Evolutionary conservation across 2,888 invertebrate species (phyloP).

Genomic region (Acanthacorydalis orientalis): DNA sequence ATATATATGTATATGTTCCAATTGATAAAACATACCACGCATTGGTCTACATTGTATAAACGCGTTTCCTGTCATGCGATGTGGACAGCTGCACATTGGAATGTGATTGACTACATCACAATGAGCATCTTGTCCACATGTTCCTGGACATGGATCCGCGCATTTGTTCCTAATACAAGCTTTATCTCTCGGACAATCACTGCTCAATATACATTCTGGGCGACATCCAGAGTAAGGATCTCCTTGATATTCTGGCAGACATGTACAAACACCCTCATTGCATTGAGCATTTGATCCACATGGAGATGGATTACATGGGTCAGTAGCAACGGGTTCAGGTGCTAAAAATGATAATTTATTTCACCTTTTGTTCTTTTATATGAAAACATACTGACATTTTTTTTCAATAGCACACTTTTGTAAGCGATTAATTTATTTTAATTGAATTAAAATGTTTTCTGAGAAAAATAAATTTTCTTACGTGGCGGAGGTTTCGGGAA

Average conservation of each 20-base stretch:
- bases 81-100: constrained; percentile 56
- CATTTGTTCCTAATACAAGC: constrained; percentile 62
- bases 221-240: constrained; percentile 63
- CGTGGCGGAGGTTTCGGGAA: constrained; percentile 29
- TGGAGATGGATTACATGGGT: constrained; percentile 35
- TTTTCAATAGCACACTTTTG: no score
- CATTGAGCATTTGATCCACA: constrained; percentile 62
- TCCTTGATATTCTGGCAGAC: constrained; percentile 55
- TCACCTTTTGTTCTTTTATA: neutral
- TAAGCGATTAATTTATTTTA: no score
- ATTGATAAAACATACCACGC: constrained; percentile 28
- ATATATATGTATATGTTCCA: constrained; percentile 11
- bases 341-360: constrained; percentile 1
- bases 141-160: constrained; percentile 58
- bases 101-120: constrained; percentile 64
- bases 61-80: constrained; percentile 58
- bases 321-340: constrained; percentile 21
- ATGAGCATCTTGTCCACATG: constrained; percentile 57
- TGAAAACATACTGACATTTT: no score
- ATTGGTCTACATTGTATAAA: constrained; percentile 36
- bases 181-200: constrained; percentile 50
- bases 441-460: constrained; percentile 4
- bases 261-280: constrained; percentile 48
- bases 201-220: constrained; percentile 64
- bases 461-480: constrained; percentile 16